Conservation (phyloP, 2,113 vertebrate species). For the Puntigrus tetrazona region DNA sequence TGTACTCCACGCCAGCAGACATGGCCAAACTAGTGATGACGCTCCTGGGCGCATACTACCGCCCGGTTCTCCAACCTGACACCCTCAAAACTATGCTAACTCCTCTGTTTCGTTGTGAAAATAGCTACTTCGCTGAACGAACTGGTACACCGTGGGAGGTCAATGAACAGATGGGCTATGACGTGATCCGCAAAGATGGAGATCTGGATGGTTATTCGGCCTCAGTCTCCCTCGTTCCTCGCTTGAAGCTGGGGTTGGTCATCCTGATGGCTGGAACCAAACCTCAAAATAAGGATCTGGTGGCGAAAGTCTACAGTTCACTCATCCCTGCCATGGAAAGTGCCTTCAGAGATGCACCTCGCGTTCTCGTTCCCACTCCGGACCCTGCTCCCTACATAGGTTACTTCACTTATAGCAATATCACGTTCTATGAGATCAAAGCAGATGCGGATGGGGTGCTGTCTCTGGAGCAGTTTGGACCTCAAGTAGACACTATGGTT, state of each 20-base stretch:
- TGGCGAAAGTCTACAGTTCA: slow-evolving; percentile 72
- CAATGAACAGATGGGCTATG: slow-evolving; percentile 82
- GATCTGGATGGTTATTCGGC: slow-evolving; percentile 89
- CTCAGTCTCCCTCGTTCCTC: slow-evolving; percentile 85
- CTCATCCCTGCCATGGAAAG: slow-evolving; percentile 84
- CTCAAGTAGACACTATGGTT: slow-evolving; percentile 81
- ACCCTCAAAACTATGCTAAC: slow-evolving; percentile 84
- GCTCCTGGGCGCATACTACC: slow-evolving; percentile 77
- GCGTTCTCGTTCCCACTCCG: slow-evolving; percentile 74
- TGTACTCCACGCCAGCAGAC: slow-evolving; percentile 88
- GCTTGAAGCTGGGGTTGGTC: slow-evolving; percentile 83
- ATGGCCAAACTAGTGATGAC: slow-evolving; percentile 86
- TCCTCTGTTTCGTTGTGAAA: slow-evolving; percentile 80
- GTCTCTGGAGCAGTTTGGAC: slow-evolving; percentile 88
- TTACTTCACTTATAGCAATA: slow-evolving; percentile 85
- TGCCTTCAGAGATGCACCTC: slow-evolving; percentile 77
- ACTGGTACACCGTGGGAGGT: slow-evolving; percentile 92
- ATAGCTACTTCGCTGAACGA: slow-evolving; percentile 83
- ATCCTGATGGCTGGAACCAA: slow-evolving; percentile 86
- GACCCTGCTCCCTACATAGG: slow-evolving; percentile 80
- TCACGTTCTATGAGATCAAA: slow-evolving; percentile 89
- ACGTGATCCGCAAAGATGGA: slow-evolving; percentile 86
- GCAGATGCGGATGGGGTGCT: slow-evolving; percentile 76
- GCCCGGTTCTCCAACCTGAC: slow-evolving; percentile 75
- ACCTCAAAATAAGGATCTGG: slow-evolving; percentile 77